Conservation (phyloP, 2,113 vertebrate species). For the Corythaixoides concolor region DNA sequence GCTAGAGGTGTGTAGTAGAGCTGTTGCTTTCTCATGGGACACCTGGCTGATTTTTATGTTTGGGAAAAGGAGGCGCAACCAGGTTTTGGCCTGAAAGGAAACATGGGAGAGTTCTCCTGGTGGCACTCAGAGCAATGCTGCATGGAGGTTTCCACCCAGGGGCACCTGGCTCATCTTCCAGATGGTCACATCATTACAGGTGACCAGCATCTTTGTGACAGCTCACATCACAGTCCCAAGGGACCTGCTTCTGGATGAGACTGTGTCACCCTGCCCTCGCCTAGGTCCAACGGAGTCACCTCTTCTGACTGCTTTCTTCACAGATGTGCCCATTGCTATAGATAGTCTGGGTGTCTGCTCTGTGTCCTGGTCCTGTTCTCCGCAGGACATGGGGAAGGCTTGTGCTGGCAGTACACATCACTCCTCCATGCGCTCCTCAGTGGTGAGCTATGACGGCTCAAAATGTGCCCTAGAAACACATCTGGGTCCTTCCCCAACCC, state of each 20-base stretch:
- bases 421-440: neutral
- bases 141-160: neutral
- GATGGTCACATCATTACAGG: neutral
- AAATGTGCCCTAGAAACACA: neutral
- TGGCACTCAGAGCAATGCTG: neutral
- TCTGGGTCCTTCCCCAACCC: neutral
- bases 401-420: neutral
- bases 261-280: neutral
- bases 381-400: neutral
- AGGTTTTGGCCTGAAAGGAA: neutral
- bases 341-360: neutral
- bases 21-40: neutral
- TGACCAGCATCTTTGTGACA: neutral
- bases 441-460: accelerated
- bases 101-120: accelerated
- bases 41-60: neutral
- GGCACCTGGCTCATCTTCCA: neutral
- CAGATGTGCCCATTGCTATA: neutral
- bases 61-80: neutral
- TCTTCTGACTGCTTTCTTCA: neutral
- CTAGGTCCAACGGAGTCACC: accelerated
- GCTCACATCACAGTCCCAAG: accelerated
- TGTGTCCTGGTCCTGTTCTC: neutral
- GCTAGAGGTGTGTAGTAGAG: neutral
- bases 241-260: neutral